phyloP scores from a whole-genome alignment of 2,797 vertebrate genomes.

The Cossypha heuglini region DNA sequence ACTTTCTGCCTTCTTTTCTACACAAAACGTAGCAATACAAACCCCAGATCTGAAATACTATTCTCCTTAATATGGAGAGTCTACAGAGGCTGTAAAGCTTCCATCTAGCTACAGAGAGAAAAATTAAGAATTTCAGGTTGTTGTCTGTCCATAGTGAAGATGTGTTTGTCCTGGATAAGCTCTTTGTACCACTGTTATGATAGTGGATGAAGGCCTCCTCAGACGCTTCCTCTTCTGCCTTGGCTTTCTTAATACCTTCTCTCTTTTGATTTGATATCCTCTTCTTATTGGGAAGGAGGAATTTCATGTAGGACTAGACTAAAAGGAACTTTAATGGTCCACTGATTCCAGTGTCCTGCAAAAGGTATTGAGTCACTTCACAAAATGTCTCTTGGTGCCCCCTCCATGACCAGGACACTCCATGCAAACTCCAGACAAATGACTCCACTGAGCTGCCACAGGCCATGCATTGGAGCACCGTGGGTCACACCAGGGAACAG shows the following conservation, averaged over 20 bases:
- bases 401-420: background rate
- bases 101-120: background rate
- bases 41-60: background rate
- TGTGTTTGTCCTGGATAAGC: background rate
- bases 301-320: background rate
- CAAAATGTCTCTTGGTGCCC: background rate
- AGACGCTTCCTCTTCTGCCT: background rate
- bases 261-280: background rate
- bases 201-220: background rate
- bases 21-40: fast-evolving
- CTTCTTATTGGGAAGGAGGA: background rate
- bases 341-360: background rate
- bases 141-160: background rate
- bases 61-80: background rate
- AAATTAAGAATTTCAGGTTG: background rate
- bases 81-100: background rate
- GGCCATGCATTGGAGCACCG: fast-evolving
- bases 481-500: background rate
- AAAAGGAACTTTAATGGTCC: background rate
- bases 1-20: background rate
- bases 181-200: background rate
- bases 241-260: background rate
- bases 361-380: background rate
- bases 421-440: background rate
- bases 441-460: background rate